phyloP scores from a whole-genome alignment of 2,113 vertebrate genomes.

The Phrynosoma blainvillii region DNA sequence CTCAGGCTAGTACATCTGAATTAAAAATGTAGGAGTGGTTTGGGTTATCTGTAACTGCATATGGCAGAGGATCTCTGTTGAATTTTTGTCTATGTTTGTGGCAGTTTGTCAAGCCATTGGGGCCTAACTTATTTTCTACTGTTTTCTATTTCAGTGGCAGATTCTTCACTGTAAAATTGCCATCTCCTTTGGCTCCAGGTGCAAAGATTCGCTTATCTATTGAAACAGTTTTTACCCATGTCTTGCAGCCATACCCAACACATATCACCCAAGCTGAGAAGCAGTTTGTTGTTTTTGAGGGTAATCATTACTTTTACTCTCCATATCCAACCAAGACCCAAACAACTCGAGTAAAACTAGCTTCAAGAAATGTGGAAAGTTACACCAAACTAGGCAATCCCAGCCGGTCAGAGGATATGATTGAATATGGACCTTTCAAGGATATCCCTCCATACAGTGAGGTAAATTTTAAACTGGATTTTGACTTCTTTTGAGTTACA shows the following conservation, averaged over 20 bases:
- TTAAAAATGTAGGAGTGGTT: background rate
- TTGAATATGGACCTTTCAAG: slow-evolving; percentile 95
- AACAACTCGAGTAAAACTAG: slow-evolving; percentile 88
- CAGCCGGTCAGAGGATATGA: slow-evolving; percentile 86
- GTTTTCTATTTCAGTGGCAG: slow-evolving; percentile 79
- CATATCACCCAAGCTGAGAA: slow-evolving; percentile 96
- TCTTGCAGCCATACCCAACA: slow-evolving; percentile 91
- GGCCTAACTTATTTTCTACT: background rate
- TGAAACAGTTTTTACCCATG: slow-evolving; percentile 90
- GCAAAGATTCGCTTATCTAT: slow-evolving; percentile 85
- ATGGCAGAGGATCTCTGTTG: background rate
- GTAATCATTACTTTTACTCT: slow-evolving; percentile 95
- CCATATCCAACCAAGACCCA: slow-evolving; percentile 91
- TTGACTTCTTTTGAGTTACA: background rate
- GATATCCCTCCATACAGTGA: slow-evolving; percentile 89
- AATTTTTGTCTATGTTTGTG: background rate
- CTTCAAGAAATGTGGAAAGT: slow-evolving; percentile 93
- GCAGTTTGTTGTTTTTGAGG: slow-evolving; percentile 96
- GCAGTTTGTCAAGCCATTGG: background rate
- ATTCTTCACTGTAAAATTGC: slow-evolving; percentile 89
- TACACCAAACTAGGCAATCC: slow-evolving; percentile 96
- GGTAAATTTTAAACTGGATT: slow-evolving; percentile 69
- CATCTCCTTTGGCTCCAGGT: slow-evolving; percentile 83
- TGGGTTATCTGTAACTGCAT: background rate
- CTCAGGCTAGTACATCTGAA: background rate